Evolutionary conservation across 2,113 vertebrate species (phyloP), one percentile per base, ranked within the genome.

Genomic region (Hippoglossus stenolepis): DNA sequence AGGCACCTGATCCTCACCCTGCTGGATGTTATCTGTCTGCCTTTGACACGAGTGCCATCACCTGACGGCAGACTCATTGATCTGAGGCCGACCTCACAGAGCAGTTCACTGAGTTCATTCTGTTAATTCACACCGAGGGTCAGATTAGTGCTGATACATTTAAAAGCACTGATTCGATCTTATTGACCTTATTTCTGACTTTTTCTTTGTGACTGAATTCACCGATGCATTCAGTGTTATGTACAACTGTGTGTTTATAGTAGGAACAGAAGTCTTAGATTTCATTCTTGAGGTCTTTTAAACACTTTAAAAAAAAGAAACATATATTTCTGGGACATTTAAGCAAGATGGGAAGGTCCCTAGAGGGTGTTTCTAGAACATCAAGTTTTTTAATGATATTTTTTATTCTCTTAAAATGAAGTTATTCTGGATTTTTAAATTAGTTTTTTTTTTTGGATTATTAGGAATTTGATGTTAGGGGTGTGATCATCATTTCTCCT

Each of bases 1-100:
- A 70, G 54, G 38, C 56, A 69, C 64, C 65, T 86, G 87, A 88
- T 77, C 76, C 28, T 83, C 31, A 10, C 2, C 59, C 75, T 45
- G 45, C 66, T 70, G 26, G 35, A 15, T 4, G 53, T 54, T 70
- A 79, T 60, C 77, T 35, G 60, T 54, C 35, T 5, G 21, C 38
- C 70, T 83, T 62, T 68, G 62, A 75, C 80, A 70, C 80, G n/a
- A 73, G 82, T 71, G 10, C 57, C 7, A 31, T 71, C 61, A 71
- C 40, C 62, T 79, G 75, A 75, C 76, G 24, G 65, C 23, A 53
- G 3, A 72, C 40, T 43, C 40, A 13, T 12, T 43, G 40, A 43
- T 43, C 40, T 43, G 40, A 43, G 40, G 40, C 40, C 40, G 40
- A 43, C 40, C 40, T 43, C 2, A 13, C 40, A 12, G 40, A 43